phyloP scores from a whole-genome alignment of 2,888 invertebrate genomes.

The Operophtera brumata region DNA sequence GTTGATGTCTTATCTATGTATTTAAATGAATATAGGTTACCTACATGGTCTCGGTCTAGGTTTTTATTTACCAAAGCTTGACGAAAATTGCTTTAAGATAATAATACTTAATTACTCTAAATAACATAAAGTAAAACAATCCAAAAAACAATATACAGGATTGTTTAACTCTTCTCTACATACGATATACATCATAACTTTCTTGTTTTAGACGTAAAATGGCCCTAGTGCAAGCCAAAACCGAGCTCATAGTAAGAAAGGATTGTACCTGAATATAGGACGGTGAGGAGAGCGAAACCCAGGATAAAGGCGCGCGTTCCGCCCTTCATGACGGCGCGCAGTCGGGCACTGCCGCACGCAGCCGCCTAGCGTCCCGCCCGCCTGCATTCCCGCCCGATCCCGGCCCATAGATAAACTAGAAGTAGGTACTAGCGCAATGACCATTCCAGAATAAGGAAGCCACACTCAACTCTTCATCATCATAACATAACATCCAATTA shows the following conservation, averaged over 20 bases:
- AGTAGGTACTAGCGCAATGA: slow-evolving; percentile 2
- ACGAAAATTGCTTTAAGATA: neutral
- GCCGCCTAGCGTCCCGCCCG: slow-evolving; percentile 37
- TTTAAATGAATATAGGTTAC: neutral
- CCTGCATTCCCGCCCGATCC: slow-evolving; percentile 38
- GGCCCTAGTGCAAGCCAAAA: neutral
- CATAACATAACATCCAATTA: no score
- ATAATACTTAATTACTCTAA: neutral
- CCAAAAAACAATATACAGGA: neutral
- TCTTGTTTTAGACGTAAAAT: no score
- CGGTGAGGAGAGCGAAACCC: slow-evolving; percentile 60
- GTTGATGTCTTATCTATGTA: slow-evolving; percentile 24
- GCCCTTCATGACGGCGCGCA: slow-evolving; percentile 70
- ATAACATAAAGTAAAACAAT: neutral
- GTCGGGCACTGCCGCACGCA: slow-evolving; percentile 67
- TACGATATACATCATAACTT: neutral
- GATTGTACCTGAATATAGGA: slow-evolving; percentile 70
- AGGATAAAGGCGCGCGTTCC: slow-evolving; percentile 67
- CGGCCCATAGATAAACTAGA: slow-evolving; percentile 21
- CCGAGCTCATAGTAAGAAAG: slow-evolving; percentile 1
- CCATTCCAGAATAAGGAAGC: neutral
- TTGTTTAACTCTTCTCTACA: no score
- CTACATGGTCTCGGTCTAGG: neutral
- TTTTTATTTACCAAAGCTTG: neutral
- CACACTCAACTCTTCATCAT: no score